Evolutionary conservation across 2,113 vertebrate species (phyloP).

Genomic region (Xyrauchen texanus): DNA sequence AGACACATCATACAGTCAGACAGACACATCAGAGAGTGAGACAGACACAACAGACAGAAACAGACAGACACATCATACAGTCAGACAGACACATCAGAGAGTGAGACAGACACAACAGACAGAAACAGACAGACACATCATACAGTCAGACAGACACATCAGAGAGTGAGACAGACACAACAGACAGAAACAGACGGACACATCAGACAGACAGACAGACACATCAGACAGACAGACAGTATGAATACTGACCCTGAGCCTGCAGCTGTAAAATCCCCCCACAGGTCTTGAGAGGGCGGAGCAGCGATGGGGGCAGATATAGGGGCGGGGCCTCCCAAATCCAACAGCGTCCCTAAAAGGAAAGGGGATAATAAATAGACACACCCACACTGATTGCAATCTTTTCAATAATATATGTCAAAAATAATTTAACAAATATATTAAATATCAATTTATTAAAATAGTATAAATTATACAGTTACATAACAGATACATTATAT

Average conservation of each 20-base stretch:
- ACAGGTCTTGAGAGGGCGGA: slow-evolving; percentile 76
- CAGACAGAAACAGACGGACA: slow-evolving; percentile 58
- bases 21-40: neutral
- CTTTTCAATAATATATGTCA: too few species aligned
- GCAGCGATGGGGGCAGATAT: slow-evolving; percentile 50
- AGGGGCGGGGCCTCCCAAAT: slow-evolving; percentile 62
- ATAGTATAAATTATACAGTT: too few species aligned
- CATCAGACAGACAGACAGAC: slow-evolving; percentile 62
- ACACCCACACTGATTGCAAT: neutral
- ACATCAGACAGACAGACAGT: neutral
- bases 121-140: too few species aligned
- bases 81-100: neutral
- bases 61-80: too few species aligned
- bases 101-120: neutral
- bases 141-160: too few species aligned
- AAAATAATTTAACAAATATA: too few species aligned
- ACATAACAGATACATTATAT: too few species aligned
- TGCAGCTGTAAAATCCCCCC: slow-evolving; percentile 92
- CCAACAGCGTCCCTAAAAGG: slow-evolving; percentile 66
- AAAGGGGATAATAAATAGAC: neutral
- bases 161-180: neutral
- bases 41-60: slow-evolving; percentile 48
- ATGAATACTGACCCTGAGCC: slow-evolving; percentile 81
- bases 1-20: too few species aligned
- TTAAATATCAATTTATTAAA: too few species aligned